Evolutionary conservation across 2,113 vertebrate genomes (phyloP), one percentile per base, ranked within the genome.

Genomic region (Amphiprion percula): DNA sequence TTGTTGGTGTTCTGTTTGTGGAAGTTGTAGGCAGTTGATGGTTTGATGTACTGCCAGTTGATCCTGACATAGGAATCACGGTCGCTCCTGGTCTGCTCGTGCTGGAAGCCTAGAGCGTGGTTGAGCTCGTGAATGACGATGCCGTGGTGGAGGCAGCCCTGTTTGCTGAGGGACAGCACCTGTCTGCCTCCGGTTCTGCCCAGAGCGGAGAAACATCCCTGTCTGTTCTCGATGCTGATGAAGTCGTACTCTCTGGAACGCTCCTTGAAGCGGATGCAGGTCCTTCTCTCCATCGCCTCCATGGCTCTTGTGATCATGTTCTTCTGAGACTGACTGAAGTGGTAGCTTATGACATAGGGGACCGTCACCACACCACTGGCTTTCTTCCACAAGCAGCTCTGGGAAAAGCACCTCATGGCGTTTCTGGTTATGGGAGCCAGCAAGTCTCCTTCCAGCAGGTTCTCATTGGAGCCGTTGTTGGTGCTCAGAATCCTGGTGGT

Each of bases 61-160:
- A 87, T 90, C 46, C 1, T 65, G 74, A 10, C 39, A 8, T 41
- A 41, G 6, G 0, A 1, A 68, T 75, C 84, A 0, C 49, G 71
- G 71, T 86, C 74, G 30, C 80, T 70, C 71, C 84, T 83, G 71
- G 67, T 79, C 39, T 83, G 83, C 21, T 75, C 71, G 26, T 84
- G 79, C 24, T 56, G 53, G 74, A 87, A 85, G 39, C 39, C 39
- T 9, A 41, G 10, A 41, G 39, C 39, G 39, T 41, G 39, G 39
- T 41, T 41, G 39, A 41, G 8, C 39, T 41, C 39, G 44, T 85
- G 82, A 76, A 68, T 66, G 63, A 79, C 53, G 75, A 75, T 56
- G 61, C 69, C 66, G 15, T 64, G 12, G 74, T 65, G 50, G 47
- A 87, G 2, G 67, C 76, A 87, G 39, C 76, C 76, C n/a, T 8